Evolutionary conservation across 2,888 invertebrate species (phyloP).

Genomic region (Argyresthia albistria): DNA sequence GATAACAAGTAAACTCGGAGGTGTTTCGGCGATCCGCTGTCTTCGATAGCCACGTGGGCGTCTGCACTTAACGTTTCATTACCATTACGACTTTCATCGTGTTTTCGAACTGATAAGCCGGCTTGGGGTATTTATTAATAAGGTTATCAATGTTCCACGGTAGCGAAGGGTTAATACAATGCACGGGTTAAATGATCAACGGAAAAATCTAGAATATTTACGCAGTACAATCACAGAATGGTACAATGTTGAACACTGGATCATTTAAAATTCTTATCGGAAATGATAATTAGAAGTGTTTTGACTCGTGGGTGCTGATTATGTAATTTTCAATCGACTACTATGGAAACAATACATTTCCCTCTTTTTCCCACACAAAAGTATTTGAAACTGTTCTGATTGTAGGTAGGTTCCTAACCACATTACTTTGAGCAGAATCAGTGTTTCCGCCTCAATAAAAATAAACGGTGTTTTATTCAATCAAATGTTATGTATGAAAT

Average conservation of each 20-base stretch:
- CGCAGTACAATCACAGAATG: too few relatives aligned
- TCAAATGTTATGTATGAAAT: not conserved
- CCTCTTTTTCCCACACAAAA: too few relatives aligned
- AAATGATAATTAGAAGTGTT: too few relatives aligned
- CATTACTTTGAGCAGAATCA: not conserved
- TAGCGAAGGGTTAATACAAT: slow-evolving; percentile 2
- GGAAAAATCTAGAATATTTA: too few relatives aligned
- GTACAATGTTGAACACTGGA: too few relatives aligned
- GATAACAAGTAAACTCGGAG: not conserved
- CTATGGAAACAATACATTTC: too few relatives aligned
- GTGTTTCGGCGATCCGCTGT: not conserved
- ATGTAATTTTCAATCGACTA: too few relatives aligned
- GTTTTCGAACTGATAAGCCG: slow-evolving; percentile 33
- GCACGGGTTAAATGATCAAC: too few relatives aligned
- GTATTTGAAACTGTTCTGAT: not conserved
- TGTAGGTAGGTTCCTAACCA: too few relatives aligned
- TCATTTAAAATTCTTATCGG: too few relatives aligned
- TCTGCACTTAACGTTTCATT: slow-evolving; percentile 48
- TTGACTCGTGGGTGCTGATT: too few relatives aligned
- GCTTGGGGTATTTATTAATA: slow-evolving; percentile 38
- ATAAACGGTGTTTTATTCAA: not conserved
- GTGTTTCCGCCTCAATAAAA: not conserved
- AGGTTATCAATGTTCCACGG: slow-evolving; percentile 33
- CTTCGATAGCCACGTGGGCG: slow-evolving; percentile 31
- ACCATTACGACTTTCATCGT: slow-evolving; percentile 25